These are phyloP conservation scores for Xanthostigma xanthostigma DNA, from an alignment of 2,888 invertebrate genomes.

Conservation along the genomic window DNA sequence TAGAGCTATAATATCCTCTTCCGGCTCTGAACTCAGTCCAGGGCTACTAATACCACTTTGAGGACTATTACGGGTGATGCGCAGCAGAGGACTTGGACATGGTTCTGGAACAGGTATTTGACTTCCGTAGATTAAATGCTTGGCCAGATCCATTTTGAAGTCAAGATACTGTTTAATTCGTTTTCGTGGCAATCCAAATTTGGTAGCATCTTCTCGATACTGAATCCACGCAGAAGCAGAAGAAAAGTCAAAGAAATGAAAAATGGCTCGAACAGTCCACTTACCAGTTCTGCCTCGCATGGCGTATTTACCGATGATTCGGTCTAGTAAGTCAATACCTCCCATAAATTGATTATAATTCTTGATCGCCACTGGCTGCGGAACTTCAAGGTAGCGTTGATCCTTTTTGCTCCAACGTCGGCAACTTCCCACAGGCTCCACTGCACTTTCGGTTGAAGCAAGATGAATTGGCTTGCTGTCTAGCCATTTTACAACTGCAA, in stretches of 20 bases:
- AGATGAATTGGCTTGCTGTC: conserved; percentile 5
- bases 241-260: conserved; percentile 13
- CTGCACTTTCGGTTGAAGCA: conserved; percentile 2
- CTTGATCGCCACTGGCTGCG: too few species aligned
- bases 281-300: conserved; percentile 13
- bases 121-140: not conserved
- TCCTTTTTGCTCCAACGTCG: conserved; percentile 9
- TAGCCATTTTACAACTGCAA: conserved; percentile 3
- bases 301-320: conserved; percentile 12
- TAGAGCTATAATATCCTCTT: not conserved
- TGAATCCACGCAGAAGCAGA: conserved; percentile 10
- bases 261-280: conserved; percentile 12
- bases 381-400: too few species aligned
- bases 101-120: too few species aligned
- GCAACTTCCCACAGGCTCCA: too few species aligned
- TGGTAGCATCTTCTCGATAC: not conserved
- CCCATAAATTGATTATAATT: too few species aligned
- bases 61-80: too few species aligned
- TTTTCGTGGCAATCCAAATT: too few species aligned
- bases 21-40: not conserved
- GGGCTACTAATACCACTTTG: not conserved
- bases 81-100: too few species aligned
- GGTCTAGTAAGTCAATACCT: too few species aligned
- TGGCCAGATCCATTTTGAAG: conserved; percentile 1
- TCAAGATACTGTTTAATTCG: conserved; percentile 3